Base-by-base conservation (phyloP, 2,888 invertebrate species). In the Boloria euphrosyne region DNA sequence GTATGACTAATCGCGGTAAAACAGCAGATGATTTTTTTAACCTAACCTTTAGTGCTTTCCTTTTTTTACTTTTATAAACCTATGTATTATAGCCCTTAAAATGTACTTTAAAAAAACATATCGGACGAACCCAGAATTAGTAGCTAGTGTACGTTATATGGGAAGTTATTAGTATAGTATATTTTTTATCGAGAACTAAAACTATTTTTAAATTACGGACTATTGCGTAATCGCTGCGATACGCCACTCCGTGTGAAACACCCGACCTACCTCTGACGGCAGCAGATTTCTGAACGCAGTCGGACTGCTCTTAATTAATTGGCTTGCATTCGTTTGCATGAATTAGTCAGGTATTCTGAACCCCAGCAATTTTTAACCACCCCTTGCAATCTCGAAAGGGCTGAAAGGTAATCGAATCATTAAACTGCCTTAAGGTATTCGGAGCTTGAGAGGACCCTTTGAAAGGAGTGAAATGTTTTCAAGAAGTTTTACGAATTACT, bases 311-410 rank as follows among this genome's bases (percentile, higher is more conserved):
- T 80, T 88, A 87, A 90, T 89, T 89, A 90, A 90, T 90, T 90
- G 90, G 89, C 87, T 90, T 88, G 90, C 87, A 90, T 90, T 90
- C 89, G 87, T 90, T 90, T 89, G 90, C 90, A 90, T 90, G 85
- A 89, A 90, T 90, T 90, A 90, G 81, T 79, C 88, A 89, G 87
- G 89, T 89, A 87, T 80, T 77, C 68, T 69, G 66, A 67, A 65
- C 71, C 71, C 72, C 68, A 68, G 69, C 74, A 68, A 73, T 76
- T 75, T 75, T 75, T 75, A 71, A 70, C 71, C 72, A 70, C 69
- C 71, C 74, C 71, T 70, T 57, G 67, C 66, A 69, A 69, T 69
- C 67, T 65, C 62, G 52, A 66, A 67, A 71, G 70, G 72, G 70
- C 66, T 73, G 71, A 68, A 73, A 75, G 71, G 74, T 72, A 75